Percentiles rank a stretch among this genome's conserved stretches.
These are phyloP conservation scores for Meloidogyne floridensis DNA, from an alignment of 1,140 invertebrate species.

Conservation along the genomic window DNA sequence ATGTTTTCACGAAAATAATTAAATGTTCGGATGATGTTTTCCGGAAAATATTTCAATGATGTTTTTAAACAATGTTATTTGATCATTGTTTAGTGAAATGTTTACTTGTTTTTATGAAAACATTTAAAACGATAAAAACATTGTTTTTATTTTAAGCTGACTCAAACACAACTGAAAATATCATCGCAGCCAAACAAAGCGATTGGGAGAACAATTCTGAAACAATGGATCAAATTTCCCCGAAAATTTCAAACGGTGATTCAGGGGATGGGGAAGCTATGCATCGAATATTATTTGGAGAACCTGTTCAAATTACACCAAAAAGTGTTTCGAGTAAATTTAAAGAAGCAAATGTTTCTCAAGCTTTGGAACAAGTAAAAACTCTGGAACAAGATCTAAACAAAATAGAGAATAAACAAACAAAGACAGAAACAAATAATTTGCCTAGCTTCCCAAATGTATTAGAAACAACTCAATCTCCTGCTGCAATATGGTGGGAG, in stretches of 20 bases:
- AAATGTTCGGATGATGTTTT: background rate
- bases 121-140: no score
- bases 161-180: background rate
- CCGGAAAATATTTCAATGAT: background rate
- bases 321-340: background rate
- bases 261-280: constrained; percentile 15
- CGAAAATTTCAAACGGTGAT: background rate
- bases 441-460: background rate
- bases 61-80: background rate
- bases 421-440: background rate
- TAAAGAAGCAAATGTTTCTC: background rate
- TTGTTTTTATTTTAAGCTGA: background rate
- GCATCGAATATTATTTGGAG: constrained; percentile 31
- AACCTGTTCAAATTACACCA: background rate
- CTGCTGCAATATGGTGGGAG: background rate
- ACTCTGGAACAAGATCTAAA: no score
- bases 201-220: background rate
- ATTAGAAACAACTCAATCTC: background rate
- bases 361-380: no score
- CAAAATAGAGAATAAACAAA: background rate
- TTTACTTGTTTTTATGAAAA: background rate
- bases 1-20: no score
- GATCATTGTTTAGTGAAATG: background rate
- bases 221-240: background rate
- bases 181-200: background rate